Conservation (phyloP, 2,113 vertebrate genomes). For the Pteropus alecto region DNA sequence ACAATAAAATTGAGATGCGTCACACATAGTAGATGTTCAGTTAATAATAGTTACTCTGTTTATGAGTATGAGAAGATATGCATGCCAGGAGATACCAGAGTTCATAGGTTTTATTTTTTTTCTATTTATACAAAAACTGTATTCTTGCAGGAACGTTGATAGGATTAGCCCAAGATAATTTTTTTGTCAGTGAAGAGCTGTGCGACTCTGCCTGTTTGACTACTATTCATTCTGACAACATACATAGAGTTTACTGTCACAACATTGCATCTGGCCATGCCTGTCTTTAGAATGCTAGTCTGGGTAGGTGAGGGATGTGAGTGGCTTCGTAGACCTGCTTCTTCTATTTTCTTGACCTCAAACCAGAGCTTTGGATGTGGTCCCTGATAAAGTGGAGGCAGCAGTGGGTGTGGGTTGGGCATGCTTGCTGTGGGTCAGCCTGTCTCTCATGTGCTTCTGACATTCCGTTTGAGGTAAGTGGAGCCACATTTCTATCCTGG, state of each 20-base stretch:
- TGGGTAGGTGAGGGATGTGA: not conserved
- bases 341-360: not conserved
- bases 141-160: not conserved
- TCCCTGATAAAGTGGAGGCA: not conserved
- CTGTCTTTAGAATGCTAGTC: not conserved
- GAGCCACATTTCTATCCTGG: conserved; percentile 73
- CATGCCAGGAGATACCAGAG: not conserved
- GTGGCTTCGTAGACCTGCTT: not conserved
- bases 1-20: not conserved
- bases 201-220: not conserved
- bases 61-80: not conserved
- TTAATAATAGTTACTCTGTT: not conserved
- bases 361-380: not conserved
- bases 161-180: not conserved
- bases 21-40: not conserved
- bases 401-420: not conserved
- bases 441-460: not conserved
- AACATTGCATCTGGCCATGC: not conserved
- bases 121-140: not conserved
- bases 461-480: conserved; percentile 38
- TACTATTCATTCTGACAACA: not conserved
- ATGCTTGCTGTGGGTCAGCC: not conserved
- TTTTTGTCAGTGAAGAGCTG: not conserved
- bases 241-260: not conserved
- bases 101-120: not conserved